Evolutionary conservation across 2,888 invertebrate genomes (phyloP), one percentile per base, ranked within the genome.

Genomic region (Poecilobothrus nobilitatus): DNA sequence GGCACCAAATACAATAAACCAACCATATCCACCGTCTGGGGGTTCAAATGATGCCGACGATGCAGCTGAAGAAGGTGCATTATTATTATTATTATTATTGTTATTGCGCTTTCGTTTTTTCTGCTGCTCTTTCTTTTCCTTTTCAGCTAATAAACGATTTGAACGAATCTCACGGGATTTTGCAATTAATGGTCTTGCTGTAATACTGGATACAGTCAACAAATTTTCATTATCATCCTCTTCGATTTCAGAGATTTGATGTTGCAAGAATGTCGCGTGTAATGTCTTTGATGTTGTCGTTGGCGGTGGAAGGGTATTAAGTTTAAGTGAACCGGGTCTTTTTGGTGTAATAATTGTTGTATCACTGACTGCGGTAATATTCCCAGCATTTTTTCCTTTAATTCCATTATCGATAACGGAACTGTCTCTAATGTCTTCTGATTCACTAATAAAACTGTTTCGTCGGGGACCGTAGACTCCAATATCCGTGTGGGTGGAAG

Each of bases 1-100:
- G 0, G 90, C 90, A 0, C 91, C 91, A 72, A 88, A 86, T 1
- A 91, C 89, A 37, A 91, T 87, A 75, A 90, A 85, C 91, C 91
- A 91, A 33, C 90, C 91, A 78, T 90, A 90, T 0, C 91, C 90
- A 1, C 90, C 90, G 75, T 91, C 91, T 0, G 89, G 85, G 0
- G 89, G 86, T 69, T 84, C 83, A 20, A 77, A 74, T 64, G 73
- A 76, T 27, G 73, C 76, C 65, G 78, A 78, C 65, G 78, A 76
- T 67, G 77, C 78, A 65, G 79, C 79, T 66, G 81, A 80, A 20
- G 78, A 68, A 33, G 71, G 66, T 33, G 63, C 37, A 63, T 27
- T 63, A 63, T 63, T 63, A 62, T 68, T 65, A 22, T 27, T 71
- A 33, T 69, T 68, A 33, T 63, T 69, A 33, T 68, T 68, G 20